A percentile compares a stretch with the other conserved stretches of the same genome.
Evolutionary conservation across 2,113 vertebrate genomes (phyloP).

Genomic region (Isichthys henryi): DNA sequence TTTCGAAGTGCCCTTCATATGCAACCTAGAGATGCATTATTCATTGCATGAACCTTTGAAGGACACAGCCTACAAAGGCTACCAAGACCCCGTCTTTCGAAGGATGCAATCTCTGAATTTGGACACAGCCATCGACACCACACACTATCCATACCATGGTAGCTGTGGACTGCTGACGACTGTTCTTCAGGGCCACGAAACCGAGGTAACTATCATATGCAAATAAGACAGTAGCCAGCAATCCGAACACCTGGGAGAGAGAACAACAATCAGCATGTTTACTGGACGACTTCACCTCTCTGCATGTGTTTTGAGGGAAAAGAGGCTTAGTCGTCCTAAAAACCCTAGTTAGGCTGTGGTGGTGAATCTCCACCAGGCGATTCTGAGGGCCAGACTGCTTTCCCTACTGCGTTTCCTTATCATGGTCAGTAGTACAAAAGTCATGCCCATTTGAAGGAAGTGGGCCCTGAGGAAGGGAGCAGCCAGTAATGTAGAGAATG

Average conservation of each 20-base stretch:
- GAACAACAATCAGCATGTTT: neutral
- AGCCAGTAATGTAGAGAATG: neutral
- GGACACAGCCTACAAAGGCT: neutral
- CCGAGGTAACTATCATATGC: conserved; percentile 22
- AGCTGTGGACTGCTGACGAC: conserved; percentile 2
- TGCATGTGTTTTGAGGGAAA: neutral
- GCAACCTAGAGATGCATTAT: neutral
- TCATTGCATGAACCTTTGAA: neutral
- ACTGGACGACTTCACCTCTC: neutral
- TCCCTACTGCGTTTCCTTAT: neutral
- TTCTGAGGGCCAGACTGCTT: neutral
- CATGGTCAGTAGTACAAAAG: neutral
- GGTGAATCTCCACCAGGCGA: neutral
- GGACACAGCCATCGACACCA: neutral
- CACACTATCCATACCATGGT: conserved; percentile 21
- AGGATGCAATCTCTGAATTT: neutral
- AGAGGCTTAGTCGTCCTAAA: neutral
- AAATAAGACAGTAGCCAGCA: conserved; percentile 42
- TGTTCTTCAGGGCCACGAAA: conserved; percentile 37
- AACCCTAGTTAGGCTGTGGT: neutral
- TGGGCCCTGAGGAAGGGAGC: neutral
- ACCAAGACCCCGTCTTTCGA: neutral
- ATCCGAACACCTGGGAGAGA: conserved; percentile 52
- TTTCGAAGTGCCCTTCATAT: neutral
- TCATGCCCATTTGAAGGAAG: neutral